A percentile compares a stretch with the other conserved stretches of the same genome.
Evolutionary conservation across 2,888 invertebrate genomes (phyloP).

Genomic region (Chloromyia formosa): DNA sequence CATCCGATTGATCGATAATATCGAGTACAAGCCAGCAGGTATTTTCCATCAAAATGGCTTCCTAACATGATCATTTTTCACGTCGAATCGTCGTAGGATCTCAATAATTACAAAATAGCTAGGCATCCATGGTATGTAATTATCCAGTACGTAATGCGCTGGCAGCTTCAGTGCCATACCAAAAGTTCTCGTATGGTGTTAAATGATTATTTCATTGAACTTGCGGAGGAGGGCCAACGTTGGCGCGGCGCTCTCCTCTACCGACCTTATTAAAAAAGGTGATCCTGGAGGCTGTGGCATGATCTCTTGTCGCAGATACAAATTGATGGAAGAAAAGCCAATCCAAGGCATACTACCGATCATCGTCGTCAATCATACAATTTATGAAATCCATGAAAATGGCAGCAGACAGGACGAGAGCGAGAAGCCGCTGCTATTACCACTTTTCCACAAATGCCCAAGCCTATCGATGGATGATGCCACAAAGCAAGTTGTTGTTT

Average conservation of each 20-base stretch:
- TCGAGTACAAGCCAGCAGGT: conserved; percentile 26
- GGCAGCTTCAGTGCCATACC: background rate
- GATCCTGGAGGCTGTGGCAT: conserved; percentile 34
- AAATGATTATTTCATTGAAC: conserved; percentile 14
- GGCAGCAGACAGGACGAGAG: background rate
- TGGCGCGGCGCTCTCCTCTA: conserved; percentile 16
- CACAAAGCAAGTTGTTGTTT: conserved; percentile 11
- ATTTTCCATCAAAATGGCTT: conserved; percentile 35
- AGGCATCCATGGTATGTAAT: conserved; percentile 30
- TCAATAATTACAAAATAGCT: conserved; percentile 34
- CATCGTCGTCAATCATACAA: conserved; percentile 31
- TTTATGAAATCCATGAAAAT: conserved; percentile 23
- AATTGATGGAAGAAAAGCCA: conserved; percentile 35
- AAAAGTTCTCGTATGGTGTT: conserved; percentile 5
- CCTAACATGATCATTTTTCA: conserved; percentile 37
- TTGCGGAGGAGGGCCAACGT: background rate
- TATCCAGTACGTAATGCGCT: conserved; percentile 12
- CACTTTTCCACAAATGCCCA: background rate
- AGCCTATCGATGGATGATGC: background rate
- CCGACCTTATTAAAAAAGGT: background rate
- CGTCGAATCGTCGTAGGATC: conserved; percentile 34
- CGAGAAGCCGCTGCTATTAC: background rate
- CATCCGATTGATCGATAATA: conserved; percentile 35
- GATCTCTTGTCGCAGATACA: conserved; percentile 34
- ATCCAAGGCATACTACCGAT: conserved; percentile 28